phyloP scores from a whole-genome alignment of 92 coral and sea anemone species.

The Porites cylindrica region DNA sequence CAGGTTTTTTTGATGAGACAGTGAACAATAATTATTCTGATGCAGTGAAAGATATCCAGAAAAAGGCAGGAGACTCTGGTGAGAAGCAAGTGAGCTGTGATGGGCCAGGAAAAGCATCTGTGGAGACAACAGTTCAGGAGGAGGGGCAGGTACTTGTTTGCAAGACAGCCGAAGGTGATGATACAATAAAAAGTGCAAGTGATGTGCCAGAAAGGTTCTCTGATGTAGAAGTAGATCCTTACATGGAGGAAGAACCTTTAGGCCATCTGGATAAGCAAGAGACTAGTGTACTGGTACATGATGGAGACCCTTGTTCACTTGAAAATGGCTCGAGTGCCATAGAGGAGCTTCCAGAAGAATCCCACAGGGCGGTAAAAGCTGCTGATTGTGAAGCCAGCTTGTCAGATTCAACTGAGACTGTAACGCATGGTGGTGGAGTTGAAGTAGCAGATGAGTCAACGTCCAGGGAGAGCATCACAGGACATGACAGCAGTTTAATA shows the following conservation, averaged over 20 bases:
- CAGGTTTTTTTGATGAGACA: background rate
- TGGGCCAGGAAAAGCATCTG: background rate
- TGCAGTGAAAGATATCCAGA: background rate
- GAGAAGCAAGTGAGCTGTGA: background rate
- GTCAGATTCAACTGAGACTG: background rate
- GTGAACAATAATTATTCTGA: background rate
- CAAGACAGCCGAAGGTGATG: background rate
- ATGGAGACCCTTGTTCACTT: background rate
- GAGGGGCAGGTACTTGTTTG: background rate
- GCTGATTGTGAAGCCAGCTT: background rate
- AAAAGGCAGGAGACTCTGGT: background rate
- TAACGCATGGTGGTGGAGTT: background rate
- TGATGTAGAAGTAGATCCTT: background rate
- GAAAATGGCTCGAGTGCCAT: background rate
- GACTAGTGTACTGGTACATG: background rate
- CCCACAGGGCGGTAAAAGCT: background rate
- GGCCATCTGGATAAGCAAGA: background rate
- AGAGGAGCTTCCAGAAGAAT: background rate
- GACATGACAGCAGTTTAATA: constrained; percentile 6
- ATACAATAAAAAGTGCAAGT: background rate
- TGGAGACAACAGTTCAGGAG: background rate
- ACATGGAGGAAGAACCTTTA: background rate
- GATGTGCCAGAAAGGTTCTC: background rate
- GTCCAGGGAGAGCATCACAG: background rate
- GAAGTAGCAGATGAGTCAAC: background rate